Evolutionary conservation across 2,888 invertebrate species (phyloP), one percentile per base, ranked within the genome.

Genomic region (Pocota personata): DNA sequence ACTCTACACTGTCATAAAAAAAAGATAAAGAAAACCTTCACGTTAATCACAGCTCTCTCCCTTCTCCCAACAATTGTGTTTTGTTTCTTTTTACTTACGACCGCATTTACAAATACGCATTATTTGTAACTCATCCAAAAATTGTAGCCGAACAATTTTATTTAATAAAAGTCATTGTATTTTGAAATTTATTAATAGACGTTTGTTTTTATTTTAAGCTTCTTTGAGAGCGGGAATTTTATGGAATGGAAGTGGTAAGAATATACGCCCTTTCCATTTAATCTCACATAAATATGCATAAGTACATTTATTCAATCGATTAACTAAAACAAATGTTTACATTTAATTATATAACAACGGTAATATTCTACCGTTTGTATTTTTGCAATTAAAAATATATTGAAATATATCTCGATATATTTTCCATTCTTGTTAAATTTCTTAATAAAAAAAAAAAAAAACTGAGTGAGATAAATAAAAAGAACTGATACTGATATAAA

Each of bases 171-270:
- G 14, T 32, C 48, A 19, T 46, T 30, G 10, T 24, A 52, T 24
- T 52, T 67, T 27, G 35, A 58, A 50, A 52, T 75, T 67, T 40
- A 50, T 58, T 37, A 71, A 64, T 48, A 75, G 69, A 55, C 52
- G 62, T 27, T 62, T 82, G 62, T 27, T 62, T 82, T 82, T 82
- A 69, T 82, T 82, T 50, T n/a, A 64, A 71, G 67, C 62, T 82
- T 67, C 60, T 64, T 69, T 10, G 35, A 78, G 40, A 66, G 37
- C 37, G 40, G 37, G 30, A 16, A 8, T 58, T 43, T 52, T 43
- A 40, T 71, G 72, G 78, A 83, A 78, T 83, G 78, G 55, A 57
- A 27, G 12, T 57, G n/a, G 4, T 43, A 57, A 35, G 10, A 60
- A 52, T 52, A 69, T 46, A 64, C 43, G 52, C 58, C 55, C 16